Base-by-base conservation (phyloP, 2,113 vertebrate species). In the Anhinga anhinga region DNA sequence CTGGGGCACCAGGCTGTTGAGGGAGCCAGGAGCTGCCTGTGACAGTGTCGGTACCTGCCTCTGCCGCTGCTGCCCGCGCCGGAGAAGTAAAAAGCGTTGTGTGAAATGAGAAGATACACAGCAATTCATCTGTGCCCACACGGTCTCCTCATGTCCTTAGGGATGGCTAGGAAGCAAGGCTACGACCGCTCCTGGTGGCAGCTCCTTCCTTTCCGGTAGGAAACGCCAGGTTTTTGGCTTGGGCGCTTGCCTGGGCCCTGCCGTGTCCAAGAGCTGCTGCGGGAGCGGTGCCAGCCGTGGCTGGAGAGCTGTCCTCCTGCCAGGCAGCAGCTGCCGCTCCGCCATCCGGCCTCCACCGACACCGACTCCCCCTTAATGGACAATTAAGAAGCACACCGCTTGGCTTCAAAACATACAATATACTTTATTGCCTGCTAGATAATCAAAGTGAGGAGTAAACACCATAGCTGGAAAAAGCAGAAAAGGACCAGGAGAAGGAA, bases 391-490 rank as follows among this genome's bases (percentile, higher is more conserved):
- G 93, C 90, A 93, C 84, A 92, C 83, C 7, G 38, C 95, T 96
- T 65, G 89, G 83, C 89, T 98, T 97, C 94, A 96, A 98, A 97
- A 97, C 97, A 98, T 96, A 97, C 95, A 97, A 97, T 97, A 97
- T 97, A 97, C 95, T 98, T 98, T 98, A 98, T 98, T 98, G 97
- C 97, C 95, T 97, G 96, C 96, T 96, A 98, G 95, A 96, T 97
- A 98, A 97, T 79, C 95, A 94, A 97, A 97, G 95, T 93, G 90
- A 97, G 95, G 90, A 97, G 96, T 95, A 96, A 98, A 97, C 96
- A 97, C 95, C 82, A 96, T 97, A 97, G 97, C 97, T 97, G 97
- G 97, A 97, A 98, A 98, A 97, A 98, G 97, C 93, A 96, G 95
- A 94, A 97, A 97, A 97, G 93, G 94, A 94, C 86, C 93, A 95